These are phyloP conservation scores for Kryphioiulus occultus DNA, from an alignment of 2,888 invertebrate genomes.

Conservation along the genomic window DNA sequence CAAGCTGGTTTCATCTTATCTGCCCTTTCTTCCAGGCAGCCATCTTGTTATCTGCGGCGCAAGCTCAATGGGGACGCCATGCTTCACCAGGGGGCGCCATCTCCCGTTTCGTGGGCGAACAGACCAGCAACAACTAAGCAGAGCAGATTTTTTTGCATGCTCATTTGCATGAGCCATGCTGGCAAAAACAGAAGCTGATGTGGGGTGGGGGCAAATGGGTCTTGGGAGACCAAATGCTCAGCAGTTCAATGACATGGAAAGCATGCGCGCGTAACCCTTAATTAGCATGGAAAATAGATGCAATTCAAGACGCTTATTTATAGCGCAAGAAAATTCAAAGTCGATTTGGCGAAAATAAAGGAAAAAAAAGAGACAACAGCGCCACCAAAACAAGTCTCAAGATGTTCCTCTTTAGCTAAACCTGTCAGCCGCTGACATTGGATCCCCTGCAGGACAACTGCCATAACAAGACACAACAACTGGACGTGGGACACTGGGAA, in stretches of 20 bases:
- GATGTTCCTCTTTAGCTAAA: not conserved
- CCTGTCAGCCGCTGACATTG: not conserved
- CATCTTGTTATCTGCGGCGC: too few species aligned
- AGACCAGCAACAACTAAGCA: not conserved
- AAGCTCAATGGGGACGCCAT: not conserved
- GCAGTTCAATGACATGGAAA: slow-evolving; percentile 5
- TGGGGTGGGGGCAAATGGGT: not conserved
- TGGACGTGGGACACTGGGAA: not conserved
- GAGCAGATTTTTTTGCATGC: not conserved
- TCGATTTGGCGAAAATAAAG: not conserved
- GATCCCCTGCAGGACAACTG: not conserved
- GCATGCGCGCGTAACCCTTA: not conserved
- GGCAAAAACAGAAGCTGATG: not conserved
- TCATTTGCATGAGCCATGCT: not conserved
- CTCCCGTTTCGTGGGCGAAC: not conserved
- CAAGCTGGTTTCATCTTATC: too few species aligned
- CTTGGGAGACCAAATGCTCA: not conserved
- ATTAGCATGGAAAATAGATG: slow-evolving; percentile 5
- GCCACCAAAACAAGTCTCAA: not conserved
- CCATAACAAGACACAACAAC: not conserved
- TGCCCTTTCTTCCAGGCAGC: too few species aligned
- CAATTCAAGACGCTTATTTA: not conserved
- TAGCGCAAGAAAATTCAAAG: not conserved
- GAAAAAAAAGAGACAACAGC: not conserved
- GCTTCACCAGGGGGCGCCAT: not conserved